Evolutionary conservation across 1,140 invertebrate species (phyloP), one percentile per base, ranked within the genome.

Genomic region (Trypoxylus dichotomus): DNA sequence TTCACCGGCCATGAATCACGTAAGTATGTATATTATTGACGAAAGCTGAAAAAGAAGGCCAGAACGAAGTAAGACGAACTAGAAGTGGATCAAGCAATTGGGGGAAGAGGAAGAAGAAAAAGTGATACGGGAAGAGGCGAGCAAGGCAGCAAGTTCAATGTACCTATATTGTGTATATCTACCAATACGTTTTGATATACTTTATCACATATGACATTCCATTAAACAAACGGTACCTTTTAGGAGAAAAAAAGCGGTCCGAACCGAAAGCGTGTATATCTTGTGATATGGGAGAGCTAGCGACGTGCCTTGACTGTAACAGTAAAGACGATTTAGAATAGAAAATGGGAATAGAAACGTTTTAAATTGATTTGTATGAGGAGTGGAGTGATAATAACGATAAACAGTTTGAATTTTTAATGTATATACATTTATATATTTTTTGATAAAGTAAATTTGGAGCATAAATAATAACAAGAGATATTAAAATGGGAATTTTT

Each of bases 161-260:
- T 21, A 68, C 60, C 60, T 68, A 68, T 68, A 68, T 68, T 68
- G 19, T 68, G 19, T 68, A 68, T 68, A 68, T 68, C 60, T 68
- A 68, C 60, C 21, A 68, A 68, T 68, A 68, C 24, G 21, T 68
- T 68, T 68, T 68, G 60, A 68, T 68, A 68, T 68, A 68, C 60
- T 68, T 68, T 68, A 68, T 68, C 60, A 68, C 60, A 68, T 68
- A 21, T 68, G 60, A 68, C 60, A 68, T 68, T 68, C 60, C 60
- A 68, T 68, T 68, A 68, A 68, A 68, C 60, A 68, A 68, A 68
- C 60, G 60, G 60, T 68, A 68, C 60, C 27, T 68, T 68, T 68
- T 68, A 68, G 3, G 24, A 68, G 15, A 54, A 60, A 68, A 68
- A 68, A 68, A 68, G 60, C 60, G 60, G 60, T 68, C 27, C 24